Evolutionary conservation across 2,888 invertebrate genomes (phyloP).

Genomic region (Cephalotes varians): DNA sequence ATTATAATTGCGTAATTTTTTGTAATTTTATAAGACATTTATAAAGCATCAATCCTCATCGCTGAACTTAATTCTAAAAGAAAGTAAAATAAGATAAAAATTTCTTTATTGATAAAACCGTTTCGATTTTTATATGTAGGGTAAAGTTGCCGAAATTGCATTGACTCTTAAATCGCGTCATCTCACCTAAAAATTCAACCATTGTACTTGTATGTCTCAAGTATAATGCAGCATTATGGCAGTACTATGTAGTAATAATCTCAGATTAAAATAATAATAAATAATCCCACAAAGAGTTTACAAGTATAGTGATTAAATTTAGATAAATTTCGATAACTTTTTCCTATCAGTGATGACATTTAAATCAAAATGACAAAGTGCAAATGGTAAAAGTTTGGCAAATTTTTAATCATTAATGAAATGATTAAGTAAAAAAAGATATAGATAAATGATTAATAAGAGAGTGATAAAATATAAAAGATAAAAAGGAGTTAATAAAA

Average conservation of each 20-base stretch:
- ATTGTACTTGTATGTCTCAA: too few species aligned
- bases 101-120: neutral
- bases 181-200: too few species aligned
- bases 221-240: too few species aligned
- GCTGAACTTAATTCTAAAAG: too few species aligned
- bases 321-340: too few species aligned
- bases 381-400: too few species aligned
- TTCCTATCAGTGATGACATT: neutral
- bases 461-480: neutral
- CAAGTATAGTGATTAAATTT: too few species aligned
- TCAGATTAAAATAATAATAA: too few species aligned
- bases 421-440: neutral
- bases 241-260: too few species aligned
- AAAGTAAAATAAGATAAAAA: neutral
- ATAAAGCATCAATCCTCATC: neutral
- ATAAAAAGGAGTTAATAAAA: conserved; percentile 23
- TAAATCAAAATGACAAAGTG: neutral
- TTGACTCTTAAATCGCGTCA: too few species aligned
- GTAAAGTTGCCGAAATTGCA: too few species aligned
- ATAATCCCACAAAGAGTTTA: too few species aligned
- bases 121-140: neutral
- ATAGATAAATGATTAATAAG: conserved; percentile 7
- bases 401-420: neutral
- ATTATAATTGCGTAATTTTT: neutral
- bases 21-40: neutral